These are phyloP conservation scores for Callyntrura guangdongensis DNA, from an alignment of 2,888 invertebrate genomes.

Conservation along the genomic window DNA sequence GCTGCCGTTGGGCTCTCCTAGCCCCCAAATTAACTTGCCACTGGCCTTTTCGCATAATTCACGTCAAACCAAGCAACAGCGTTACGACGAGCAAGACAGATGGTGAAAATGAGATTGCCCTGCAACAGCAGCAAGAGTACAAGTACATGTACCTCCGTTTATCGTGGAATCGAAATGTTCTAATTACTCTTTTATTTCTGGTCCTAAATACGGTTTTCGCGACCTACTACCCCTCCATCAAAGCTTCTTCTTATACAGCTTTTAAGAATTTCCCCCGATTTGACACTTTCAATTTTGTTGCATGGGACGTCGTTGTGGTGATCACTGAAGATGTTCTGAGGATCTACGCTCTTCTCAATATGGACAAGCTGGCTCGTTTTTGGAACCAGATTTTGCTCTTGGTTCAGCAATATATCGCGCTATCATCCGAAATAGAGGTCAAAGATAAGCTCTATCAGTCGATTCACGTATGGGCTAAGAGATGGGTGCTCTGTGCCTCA, in stretches of 20 bases:
- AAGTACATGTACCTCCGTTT: constrained; percentile 2
- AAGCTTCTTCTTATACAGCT: neutral
- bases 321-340: neutral
- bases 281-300: constrained; percentile 11
- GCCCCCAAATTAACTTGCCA: constrained; percentile 17
- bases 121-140: neutral
- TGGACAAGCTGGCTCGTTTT: constrained; percentile 26
- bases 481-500: neutral
- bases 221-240: constrained; percentile 39
- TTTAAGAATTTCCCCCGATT: neutral
- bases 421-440: neutral
- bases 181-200: neutral
- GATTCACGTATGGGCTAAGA: constrained; percentile 31
- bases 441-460: neutral
- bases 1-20: constrained; percentile 35
- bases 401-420: constrained; percentile 2
- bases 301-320: constrained; percentile 23
- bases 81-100: neutral
- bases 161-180: constrained; percentile 19
- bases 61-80: neutral
- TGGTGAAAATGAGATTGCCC: too few relatives aligned
- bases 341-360: neutral
- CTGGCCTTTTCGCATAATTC: constrained; percentile 51
- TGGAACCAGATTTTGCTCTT: constrained; percentile 49
- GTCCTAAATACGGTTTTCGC: neutral